Conservation (phyloP, 2,888 invertebrate species). For the Pachymerium ferrugineum region DNA sequence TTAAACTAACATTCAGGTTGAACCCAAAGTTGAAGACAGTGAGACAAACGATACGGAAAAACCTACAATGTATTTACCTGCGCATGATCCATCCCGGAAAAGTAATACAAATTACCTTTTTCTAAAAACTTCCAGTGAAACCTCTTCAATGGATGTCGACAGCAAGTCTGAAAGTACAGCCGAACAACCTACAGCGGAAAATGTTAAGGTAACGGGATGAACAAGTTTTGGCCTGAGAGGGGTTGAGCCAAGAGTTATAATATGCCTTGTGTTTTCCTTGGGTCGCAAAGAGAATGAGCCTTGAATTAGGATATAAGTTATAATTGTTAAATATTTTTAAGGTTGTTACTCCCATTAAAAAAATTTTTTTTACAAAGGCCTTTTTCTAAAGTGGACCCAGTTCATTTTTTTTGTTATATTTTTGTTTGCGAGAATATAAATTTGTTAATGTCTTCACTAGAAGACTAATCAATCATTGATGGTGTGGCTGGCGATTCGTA, state of each 20-base stretch:
- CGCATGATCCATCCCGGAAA: background rate
- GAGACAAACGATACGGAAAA: background rate
- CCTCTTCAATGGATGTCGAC: background rate
- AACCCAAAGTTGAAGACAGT: background rate
- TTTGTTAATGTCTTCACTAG: slow-evolving; percentile 29
- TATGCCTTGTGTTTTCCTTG: background rate
- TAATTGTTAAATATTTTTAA: too few species aligned
- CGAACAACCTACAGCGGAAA: background rate
- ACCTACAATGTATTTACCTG: background rate
- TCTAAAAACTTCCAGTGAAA: background rate
- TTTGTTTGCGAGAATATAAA: slow-evolving; percentile 11
- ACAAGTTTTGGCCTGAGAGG: background rate
- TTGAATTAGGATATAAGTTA: too few species aligned
- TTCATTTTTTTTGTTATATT: background rate
- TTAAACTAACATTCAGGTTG: too few species aligned
- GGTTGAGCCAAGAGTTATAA: background rate
- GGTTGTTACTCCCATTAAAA: too few species aligned
- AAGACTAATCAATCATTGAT: slow-evolving; percentile 16
- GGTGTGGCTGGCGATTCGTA: background rate
- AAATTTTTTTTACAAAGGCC: background rate
- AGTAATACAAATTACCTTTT: background rate
- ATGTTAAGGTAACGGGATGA: background rate
- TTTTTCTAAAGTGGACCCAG: background rate
- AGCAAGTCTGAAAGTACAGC: background rate
- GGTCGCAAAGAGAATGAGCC: background rate